Base-by-base conservation (phyloP, 2,797 vertebrate genomes). In the Periparus ater region DNA sequence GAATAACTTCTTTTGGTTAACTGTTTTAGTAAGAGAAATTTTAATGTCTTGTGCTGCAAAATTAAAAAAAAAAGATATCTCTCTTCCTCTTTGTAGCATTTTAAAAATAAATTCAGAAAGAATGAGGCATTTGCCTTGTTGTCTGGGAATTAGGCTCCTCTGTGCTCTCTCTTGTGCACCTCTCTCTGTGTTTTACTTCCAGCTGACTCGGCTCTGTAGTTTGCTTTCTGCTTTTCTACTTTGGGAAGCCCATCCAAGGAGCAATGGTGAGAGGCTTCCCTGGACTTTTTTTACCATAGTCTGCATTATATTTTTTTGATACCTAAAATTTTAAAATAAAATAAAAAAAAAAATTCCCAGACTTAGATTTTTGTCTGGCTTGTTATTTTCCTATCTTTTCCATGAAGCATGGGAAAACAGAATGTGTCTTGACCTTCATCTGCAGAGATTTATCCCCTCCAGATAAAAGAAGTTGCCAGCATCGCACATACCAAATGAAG, bases 31-130 rank as follows among this genome's bases (percentile, higher is more conserved):
- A 58, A 79, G 34, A 45, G 60, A 51, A 83, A 74, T 50, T 27
- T 1, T 2, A 34, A 11, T 57, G 48, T 70, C 32, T 45, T 68
- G 21, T 80, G 67, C 63, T 87, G 42, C 48, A 73, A 66, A 68
- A 75, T 45, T 21, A 34, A n/a, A 38, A n/a, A 38, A 66, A 42
- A 63, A 4, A 0, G 12, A 7, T 1, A 2, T 57, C 10, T 48
- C 47, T 65, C 11, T n/a, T 48, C 20, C 29, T 68, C 40, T 21
- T 57, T 54, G 13, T 60, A 77, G 23, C 21, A 30, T 42, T 86
- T 80, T 10, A 32, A 57, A 78, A 85, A 34, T 23, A 50, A 82
- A 7, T 29, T 77, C 21, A 57, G 38, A 50, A 84, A 22, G 20
- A 61, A 29, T 15, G 29, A 74, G 12, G 11, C 17, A 11, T 48